Evolutionary conservation across 2,888 invertebrate genomes (phyloP).

Genomic region (Watsonalla cultraria): DNA sequence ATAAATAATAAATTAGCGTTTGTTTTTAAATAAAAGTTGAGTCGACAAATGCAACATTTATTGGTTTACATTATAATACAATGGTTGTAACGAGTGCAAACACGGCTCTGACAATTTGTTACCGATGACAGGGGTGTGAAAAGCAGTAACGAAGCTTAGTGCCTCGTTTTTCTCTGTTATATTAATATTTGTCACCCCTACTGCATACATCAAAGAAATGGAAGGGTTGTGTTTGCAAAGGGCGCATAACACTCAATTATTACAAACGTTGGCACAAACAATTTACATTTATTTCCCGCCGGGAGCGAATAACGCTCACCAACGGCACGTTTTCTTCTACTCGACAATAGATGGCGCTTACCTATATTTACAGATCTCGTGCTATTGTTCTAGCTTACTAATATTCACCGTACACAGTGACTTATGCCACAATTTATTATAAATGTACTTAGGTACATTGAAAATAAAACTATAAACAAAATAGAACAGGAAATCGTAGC

Average conservation of each 20-base stretch:
- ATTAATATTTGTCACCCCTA: conserved; percentile 73
- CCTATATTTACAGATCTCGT: conserved; percentile 50
- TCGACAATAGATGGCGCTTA: conserved; percentile 70
- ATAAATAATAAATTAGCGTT: conserved; percentile 41
- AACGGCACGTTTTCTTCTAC: conserved; percentile 45
- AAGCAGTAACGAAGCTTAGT: conserved; percentile 69
- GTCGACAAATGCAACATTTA: conserved; percentile 54
- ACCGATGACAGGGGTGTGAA: conserved; percentile 51
- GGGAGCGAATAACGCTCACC: conserved; percentile 24
- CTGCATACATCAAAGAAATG: conserved; percentile 74
- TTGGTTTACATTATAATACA: conserved; percentile 57
- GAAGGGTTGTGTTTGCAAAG: conserved; percentile 68
- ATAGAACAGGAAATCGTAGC: conserved; percentile 28
- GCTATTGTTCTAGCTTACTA: conserved; percentile 43
- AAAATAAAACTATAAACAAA: conserved; percentile 16
- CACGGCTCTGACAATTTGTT: conserved; percentile 64
- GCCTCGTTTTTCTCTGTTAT: conserved; percentile 60
- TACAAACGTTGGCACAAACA: conserved; percentile 75
- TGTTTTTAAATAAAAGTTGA: conserved; percentile 11
- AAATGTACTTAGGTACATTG: conserved; percentile 24
- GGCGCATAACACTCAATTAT: conserved; percentile 70
- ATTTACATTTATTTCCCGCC: conserved; percentile 59
- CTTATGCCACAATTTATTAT: conserved; percentile 29
- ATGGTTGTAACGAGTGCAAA: conserved; percentile 52
- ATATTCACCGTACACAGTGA: conserved; percentile 50